These are phyloP conservation scores for Epinotia demarniana DNA, from an alignment of 2,888 invertebrate genomes.

Conservation along the genomic window DNA sequence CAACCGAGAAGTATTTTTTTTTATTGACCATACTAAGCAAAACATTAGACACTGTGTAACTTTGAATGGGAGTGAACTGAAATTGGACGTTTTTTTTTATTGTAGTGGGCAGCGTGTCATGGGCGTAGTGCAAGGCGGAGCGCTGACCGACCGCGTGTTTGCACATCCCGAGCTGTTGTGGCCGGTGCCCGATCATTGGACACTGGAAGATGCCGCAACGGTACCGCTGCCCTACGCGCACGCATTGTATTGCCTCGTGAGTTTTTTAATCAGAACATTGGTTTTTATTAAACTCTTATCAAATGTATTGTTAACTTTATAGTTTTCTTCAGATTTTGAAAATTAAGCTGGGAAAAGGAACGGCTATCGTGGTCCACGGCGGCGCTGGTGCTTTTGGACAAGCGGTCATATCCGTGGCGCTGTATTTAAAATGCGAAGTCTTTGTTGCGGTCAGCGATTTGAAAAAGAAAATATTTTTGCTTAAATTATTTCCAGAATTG, in stretches of 20 bases:
- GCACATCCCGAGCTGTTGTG: conserved; percentile 78
- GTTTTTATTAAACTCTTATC: neutral
- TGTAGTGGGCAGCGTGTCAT: conserved; percentile 79
- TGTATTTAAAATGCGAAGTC: conserved; percentile 57
- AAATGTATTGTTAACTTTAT: neutral
- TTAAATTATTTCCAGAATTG: conserved; percentile 60
- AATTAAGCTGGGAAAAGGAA: conserved; percentile 46
- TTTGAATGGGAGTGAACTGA: neutral
- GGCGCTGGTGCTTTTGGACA: conserved; percentile 65
- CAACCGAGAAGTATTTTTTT: conserved; percentile 51
- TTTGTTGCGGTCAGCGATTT: conserved; percentile 59
- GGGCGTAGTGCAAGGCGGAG: conserved; percentile 80
- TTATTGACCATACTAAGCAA: neutral
- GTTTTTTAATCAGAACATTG: neutral
- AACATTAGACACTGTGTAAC: neutral
- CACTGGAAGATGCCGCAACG: conserved; percentile 87
- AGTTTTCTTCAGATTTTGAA: conserved; percentile 52
- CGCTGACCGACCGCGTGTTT: conserved; percentile 80
- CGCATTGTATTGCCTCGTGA: conserved; percentile 59
- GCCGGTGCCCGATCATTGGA: conserved; percentile 87
- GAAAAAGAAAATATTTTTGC: conserved; percentile 58
- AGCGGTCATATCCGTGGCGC: conserved; percentile 62
- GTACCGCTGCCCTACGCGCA: conserved; percentile 88
- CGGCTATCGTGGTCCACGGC: conserved; percentile 58
- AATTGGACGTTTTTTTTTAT: neutral